phyloP scores from a whole-genome alignment of 37 sponge, comb jelly and placozoan genomes.

The Chondrosia reniformis region DNA sequence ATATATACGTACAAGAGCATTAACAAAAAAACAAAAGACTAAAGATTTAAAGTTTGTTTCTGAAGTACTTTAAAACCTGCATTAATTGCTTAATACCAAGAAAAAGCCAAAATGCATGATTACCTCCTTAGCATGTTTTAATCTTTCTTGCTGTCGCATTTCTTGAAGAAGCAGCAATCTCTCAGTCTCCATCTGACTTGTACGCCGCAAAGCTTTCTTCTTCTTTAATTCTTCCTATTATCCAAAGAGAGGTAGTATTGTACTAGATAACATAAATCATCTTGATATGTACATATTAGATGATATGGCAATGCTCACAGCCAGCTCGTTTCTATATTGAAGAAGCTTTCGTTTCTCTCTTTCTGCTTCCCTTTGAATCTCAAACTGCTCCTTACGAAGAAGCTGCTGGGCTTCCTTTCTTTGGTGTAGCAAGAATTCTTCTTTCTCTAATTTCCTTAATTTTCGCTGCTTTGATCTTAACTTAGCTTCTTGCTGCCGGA shows the following conservation, averaged over 20 bases:
- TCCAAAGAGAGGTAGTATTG: neutral
- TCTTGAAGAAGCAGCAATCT: neutral
- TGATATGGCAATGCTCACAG: no score
- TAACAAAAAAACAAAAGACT: no score
- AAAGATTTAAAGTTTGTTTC: no score
- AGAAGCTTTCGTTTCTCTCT: neutral
- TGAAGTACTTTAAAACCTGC: no score
- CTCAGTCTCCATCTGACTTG: slow-evolving; percentile 1
- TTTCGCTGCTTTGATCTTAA: slow-evolving; percentile 4
- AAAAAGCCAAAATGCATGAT: neutral
- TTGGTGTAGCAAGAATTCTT: neutral
- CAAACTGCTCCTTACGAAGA: slow-evolving; percentile 11
- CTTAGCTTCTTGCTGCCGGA: slow-evolving; percentile 20
- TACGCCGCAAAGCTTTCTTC: neutral
- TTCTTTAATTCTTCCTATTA: neutral
- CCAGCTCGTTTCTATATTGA: neutral
- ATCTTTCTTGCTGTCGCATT: neutral
- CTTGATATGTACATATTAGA: no score
- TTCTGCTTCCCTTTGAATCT: slow-evolving; percentile 10
- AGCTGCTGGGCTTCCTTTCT: neutral
- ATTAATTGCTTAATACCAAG: no score
- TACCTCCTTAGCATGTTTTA: slow-evolving; percentile 16
- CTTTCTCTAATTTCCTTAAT: neutral
- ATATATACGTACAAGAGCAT: no score
- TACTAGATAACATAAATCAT: neutral